Conservation (phyloP, 2,797 vertebrate species). For the Liasis olivaceus region DNA sequence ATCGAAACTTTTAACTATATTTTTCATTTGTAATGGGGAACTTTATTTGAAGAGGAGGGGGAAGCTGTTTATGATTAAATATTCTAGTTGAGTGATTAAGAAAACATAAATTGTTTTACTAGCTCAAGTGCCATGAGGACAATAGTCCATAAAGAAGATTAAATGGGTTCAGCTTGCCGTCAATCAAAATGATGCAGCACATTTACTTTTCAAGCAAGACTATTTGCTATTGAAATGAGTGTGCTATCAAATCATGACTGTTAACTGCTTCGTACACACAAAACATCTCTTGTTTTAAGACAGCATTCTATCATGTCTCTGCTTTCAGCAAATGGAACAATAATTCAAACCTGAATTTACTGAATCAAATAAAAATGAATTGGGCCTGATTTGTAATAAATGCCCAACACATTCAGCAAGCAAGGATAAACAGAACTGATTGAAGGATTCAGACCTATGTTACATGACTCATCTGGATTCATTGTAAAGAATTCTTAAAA, state of each 20-base stretch:
- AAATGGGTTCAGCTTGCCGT: constrained; percentile 39
- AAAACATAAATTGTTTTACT: constrained; percentile 55
- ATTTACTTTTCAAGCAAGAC: constrained; percentile 36
- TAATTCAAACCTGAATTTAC: constrained; percentile 26
- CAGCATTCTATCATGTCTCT: constrained; percentile 38
- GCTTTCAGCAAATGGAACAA: constrained; percentile 33
- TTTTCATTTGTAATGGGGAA: constrained; percentile 17
- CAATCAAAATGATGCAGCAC: constrained; percentile 47
- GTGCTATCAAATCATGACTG: constrained; percentile 19
- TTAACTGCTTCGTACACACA: constrained; percentile 31
- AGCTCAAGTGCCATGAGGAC: constrained; percentile 53
- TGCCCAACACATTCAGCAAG: not conserved
- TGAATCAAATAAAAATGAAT: constrained; percentile 5
- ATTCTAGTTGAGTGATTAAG: constrained; percentile 46
- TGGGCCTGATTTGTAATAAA: constrained; percentile 4
- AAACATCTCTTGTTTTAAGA: constrained; percentile 42
- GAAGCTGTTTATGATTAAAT: constrained; percentile 46
- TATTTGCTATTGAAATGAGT: constrained; percentile 34
- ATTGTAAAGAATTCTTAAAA: not conserved
- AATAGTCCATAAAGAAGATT: constrained; percentile 48
- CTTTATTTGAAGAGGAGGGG: constrained; percentile 34
- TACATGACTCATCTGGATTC: not conserved
- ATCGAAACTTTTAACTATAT: constrained; percentile 30
- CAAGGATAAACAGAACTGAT: not conserved
- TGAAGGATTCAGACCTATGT: not conserved